A percentile compares a stretch with the other conserved stretches of the same genome.
Conservation (phyloP, 2,113 vertebrate genomes). For the Megalops atlanticus region DNA sequence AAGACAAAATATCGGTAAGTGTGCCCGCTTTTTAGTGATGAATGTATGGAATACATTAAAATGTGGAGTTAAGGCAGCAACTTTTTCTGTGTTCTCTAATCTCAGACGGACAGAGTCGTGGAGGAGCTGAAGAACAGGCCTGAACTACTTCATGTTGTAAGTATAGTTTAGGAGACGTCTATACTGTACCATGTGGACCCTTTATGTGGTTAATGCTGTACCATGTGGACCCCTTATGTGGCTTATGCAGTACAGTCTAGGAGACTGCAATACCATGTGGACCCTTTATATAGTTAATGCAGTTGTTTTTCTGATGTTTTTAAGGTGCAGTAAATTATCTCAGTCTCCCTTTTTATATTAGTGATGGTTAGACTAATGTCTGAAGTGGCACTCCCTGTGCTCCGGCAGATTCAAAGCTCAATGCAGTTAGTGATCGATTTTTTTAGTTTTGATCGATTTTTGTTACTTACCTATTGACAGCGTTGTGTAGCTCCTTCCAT, state of each 20-base stretch:
- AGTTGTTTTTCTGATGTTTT: not conserved
- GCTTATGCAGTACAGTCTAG: no score
- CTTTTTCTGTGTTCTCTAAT: constrained; percentile 30
- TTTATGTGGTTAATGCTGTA: no score
- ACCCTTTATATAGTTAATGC: no score
- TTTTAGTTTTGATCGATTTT: not conserved
- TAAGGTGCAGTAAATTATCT: no score
- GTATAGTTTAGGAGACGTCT: constrained; percentile 9
- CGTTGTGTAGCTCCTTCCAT: no score
- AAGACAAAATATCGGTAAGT: constrained; percentile 97
- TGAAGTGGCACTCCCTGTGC: no score
- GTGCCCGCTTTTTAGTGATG: not conserved
- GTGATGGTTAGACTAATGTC: no score
- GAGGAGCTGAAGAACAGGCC: constrained; percentile 88
- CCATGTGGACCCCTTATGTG: no score
- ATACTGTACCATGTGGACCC: not conserved
- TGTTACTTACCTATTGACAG: not conserved
- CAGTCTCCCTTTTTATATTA: no score
- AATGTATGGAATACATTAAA: not conserved
- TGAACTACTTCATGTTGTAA: constrained; percentile 90
- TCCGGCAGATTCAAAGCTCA: no score
- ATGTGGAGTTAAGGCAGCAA: not conserved
- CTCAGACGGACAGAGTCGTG: constrained; percentile 90
- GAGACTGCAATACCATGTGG: no score
- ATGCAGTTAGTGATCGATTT: not conserved